Evolutionary conservation across 2,797 vertebrate genomes (phyloP), one percentile per base, ranked within the genome.

Genomic region (Schizopygopsis malacanthus): DNA sequence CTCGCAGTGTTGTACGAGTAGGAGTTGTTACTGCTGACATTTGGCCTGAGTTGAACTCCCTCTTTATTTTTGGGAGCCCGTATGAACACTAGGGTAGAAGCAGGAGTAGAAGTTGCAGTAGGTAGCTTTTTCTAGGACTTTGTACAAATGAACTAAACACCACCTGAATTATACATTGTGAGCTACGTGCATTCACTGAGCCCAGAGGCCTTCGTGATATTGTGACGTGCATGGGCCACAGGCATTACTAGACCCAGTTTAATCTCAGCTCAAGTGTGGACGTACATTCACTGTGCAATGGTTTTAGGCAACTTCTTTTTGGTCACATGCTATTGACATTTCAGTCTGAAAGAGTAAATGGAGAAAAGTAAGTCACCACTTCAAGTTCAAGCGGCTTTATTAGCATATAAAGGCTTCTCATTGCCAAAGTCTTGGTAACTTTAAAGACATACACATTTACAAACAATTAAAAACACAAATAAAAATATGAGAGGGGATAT

Each of bases 181-280:
- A 61, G 76, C 54, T 79, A 5, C 0, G 4, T 43, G 39, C 33
- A 43, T 18, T 61, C 37, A 6, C 13, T 79, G 37, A 56, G 54
- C 54, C 76, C 54, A 61, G 22, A 39, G 75, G 75, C 20, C 20
- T 33, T 54, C 12, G 33, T 56, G 47, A 75, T 33, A 33, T 75
- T 11, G 9, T 52, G 75, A 56, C 11, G 52, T 77, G 47, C 41
- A 28, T n/a, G 77, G 56, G 28, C 39, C 63, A 79, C 61, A 63
- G 39, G 61, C 12, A 61, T 59, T 15, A 25, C 47, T 10, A 78
- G 39, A 61, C 13, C 54, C 52, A 75, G 4, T 41, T 75, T 61
- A 39, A 79, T 43, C 37, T 61, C 54, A 61, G 54, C 37, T 79
- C 54, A 79, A 43, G 37, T 79, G 76, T 61, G 76, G 43, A 79